These are phyloP conservation scores for Ploceus nigricollis DNA, from an alignment of 2,113 vertebrate species.

Conservation along the genomic window DNA sequence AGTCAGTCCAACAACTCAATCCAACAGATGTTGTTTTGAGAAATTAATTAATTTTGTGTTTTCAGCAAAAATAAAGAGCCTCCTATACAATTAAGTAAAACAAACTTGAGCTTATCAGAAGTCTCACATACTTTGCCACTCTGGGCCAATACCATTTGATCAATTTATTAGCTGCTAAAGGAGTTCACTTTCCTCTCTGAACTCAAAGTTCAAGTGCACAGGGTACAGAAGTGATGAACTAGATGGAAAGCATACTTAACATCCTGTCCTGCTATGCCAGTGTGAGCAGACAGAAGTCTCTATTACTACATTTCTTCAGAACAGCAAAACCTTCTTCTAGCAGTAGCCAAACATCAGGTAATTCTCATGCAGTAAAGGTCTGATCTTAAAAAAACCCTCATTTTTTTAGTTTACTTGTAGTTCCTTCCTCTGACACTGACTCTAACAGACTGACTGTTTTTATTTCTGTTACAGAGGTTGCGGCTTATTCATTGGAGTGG, in stretches of 20 bases:
- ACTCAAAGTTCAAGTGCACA: not conserved
- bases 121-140: not conserved
- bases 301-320: not conserved
- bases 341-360: not conserved
- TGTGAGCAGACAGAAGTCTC: not conserved
- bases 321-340: not conserved
- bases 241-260: not conserved
- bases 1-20: not conserved
- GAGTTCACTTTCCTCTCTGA: not conserved
- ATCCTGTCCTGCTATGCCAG: not conserved
- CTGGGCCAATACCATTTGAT: not conserved
- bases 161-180: not conserved
- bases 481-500: constrained; percentile 90
- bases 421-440: not conserved
- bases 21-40: not conserved
- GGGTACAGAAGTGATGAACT: not conserved
- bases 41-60: not conserved
- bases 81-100: not conserved
- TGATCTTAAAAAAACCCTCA: not conserved
- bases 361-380: not conserved
- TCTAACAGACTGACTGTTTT: not conserved
- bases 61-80: not conserved
- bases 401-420: not conserved
- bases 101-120: not conserved
- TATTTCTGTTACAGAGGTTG: constrained; percentile 74